Percentiles rank a stretch among this genome's conserved stretches.
phyloP scores from a whole-genome alignment of 2,888 invertebrate species.

The Troglohyphantes excavatus region DNA sequence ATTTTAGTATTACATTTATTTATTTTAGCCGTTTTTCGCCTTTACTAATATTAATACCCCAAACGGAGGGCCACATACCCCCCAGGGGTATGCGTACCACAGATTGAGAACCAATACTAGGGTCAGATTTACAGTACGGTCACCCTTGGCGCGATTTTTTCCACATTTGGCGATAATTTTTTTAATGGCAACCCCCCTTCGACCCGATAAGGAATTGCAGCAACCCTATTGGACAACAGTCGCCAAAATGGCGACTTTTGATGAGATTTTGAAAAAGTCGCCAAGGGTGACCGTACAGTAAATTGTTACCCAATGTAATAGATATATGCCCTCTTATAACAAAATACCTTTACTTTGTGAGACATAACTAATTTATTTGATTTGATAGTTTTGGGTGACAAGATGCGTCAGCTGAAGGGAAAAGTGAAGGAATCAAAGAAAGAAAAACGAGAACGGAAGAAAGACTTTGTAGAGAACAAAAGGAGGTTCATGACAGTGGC shows the following conservation, averaged over 20 bases:
- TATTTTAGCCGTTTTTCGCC: too few species aligned
- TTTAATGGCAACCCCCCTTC: too few species aligned
- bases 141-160: background rate
- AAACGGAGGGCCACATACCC: too few species aligned
- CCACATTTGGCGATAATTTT: too few species aligned
- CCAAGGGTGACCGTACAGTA: background rate
- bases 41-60: too few species aligned
- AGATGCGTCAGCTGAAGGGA: conserved; percentile 72
- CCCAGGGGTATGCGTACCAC: too few species aligned
- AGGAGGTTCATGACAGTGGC: conserved; percentile 67
- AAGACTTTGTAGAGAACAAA: conserved; percentile 66
- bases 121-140: too few species aligned
- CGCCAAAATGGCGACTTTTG: background rate
- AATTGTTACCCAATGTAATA: background rate
- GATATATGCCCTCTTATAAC: background rate
- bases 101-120: too few species aligned
- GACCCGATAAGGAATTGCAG: too few species aligned
- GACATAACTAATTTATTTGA: background rate
- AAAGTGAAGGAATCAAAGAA: conserved; percentile 75
- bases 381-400: background rate
- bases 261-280: background rate
- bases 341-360: background rate
- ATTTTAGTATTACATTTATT: too few species aligned
- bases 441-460: conserved; percentile 71
- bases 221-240: too few species aligned